Evolutionary conservation across 2,888 invertebrate genomes (phyloP).

Genomic region (Ctenicera cuprea): DNA sequence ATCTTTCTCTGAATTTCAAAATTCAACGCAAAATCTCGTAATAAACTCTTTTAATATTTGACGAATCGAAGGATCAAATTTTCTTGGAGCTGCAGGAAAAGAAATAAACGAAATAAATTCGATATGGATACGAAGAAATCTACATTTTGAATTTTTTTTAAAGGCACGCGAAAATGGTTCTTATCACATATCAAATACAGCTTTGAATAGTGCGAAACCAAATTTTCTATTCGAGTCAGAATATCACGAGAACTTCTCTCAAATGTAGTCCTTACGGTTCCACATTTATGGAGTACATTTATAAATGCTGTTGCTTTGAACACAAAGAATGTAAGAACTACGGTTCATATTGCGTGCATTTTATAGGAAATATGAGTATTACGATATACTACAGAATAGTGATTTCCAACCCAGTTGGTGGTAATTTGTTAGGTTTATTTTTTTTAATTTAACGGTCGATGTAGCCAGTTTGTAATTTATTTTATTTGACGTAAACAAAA

Average conservation of each 20-base stretch:
- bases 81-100: slow-evolving; percentile 34
- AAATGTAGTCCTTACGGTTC: slow-evolving; percentile 37
- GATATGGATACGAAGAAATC: slow-evolving; percentile 45
- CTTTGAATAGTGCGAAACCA: slow-evolving; percentile 31
- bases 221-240: slow-evolving; percentile 38
- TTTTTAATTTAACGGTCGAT: no score
- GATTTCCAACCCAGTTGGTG: neutral
- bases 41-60: slow-evolving; percentile 38
- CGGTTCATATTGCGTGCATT: slow-evolving; percentile 31
- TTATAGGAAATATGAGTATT: slow-evolving; percentile 15
- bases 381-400: neutral
- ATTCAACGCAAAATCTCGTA: slow-evolving; percentile 27
- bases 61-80: slow-evolving; percentile 40
- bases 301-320: slow-evolving; percentile 30
- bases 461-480: no score
- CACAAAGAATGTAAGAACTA: slow-evolving; percentile 17
- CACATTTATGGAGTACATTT: slow-evolving; percentile 39
- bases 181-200: slow-evolving; percentile 34
- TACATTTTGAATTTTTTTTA: slow-evolving; percentile 45
- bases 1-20: slow-evolving; percentile 1
- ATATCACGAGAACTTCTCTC: slow-evolving; percentile 24
- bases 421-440: neutral
- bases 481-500: neutral
- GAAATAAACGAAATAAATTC: slow-evolving; percentile 48
- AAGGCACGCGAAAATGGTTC: slow-evolving; percentile 37